phyloP scores from a whole-genome alignment of 2,113 vertebrate genomes.

The Perca flavescens region DNA sequence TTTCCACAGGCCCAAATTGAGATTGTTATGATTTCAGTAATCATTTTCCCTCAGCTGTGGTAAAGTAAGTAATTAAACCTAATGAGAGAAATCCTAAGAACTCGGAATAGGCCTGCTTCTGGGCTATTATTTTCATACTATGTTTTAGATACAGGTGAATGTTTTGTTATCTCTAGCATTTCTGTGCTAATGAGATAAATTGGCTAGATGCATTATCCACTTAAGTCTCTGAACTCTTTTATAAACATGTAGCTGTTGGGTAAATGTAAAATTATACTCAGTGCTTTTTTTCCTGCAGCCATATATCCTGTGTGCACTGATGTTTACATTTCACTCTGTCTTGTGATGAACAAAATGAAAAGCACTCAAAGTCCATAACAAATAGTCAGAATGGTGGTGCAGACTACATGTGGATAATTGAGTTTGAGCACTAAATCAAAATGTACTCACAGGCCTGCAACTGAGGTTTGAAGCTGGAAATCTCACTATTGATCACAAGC shows the following conservation, averaged over 20 bases:
- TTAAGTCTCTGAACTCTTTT: constrained; percentile 24
- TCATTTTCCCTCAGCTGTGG: constrained; percentile 56
- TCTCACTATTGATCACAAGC: constrained; percentile 35
- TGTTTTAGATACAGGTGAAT: constrained; percentile 51
- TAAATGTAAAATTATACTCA: constrained; percentile 1
- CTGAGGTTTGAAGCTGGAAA: constrained; percentile 13
- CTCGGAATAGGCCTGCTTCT: constrained; percentile 29
- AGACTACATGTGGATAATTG: constrained; percentile 63
- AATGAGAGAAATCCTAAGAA: constrained; percentile 45
- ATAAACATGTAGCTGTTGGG: neutral
- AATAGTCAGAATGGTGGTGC: constrained; percentile 57
- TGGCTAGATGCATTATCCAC: constrained; percentile 27
- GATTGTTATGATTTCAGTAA: constrained; percentile 68
- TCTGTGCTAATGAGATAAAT: constrained; percentile 58
- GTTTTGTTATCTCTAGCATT: constrained; percentile 47
- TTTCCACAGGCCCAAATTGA: constrained; percentile 63
- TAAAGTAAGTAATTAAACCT: constrained; percentile 66
- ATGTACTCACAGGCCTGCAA: constrained; percentile 19
- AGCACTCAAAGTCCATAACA: constrained; percentile 56
- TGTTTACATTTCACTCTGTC: constrained; percentile 33
- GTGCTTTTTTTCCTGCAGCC: neutral
- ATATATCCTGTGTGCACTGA: constrained; percentile 16
- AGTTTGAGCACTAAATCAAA: constrained; percentile 55
- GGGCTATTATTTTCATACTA: constrained; percentile 33
- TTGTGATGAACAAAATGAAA: constrained; percentile 55